Evolutionary conservation across 2,888 invertebrate genomes (phyloP), one percentile per base, ranked within the genome.

Genomic region (Palloptera scutellata): DNA sequence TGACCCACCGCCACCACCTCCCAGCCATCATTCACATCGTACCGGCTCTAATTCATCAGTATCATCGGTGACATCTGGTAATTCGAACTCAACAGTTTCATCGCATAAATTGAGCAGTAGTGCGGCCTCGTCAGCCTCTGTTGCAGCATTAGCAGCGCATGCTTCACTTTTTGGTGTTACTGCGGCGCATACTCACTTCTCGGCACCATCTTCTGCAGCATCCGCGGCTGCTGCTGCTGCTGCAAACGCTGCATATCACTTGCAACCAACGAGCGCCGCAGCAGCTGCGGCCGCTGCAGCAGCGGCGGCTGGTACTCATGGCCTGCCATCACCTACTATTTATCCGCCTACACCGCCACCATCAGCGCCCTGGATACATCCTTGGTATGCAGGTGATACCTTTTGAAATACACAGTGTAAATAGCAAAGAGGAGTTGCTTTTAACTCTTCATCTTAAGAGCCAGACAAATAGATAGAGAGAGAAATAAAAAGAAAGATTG

Each of bases 281-380:
- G 76, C 75, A 10, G 71, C 70, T 3, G 72, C 72, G 2, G 75
- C 73, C 10, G 77, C 70, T 1, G 69, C 75, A 2, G 78, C 76
- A 1, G 76, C 73, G 1, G 74, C 74, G 1, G 78, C 75, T 19
- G 81, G 81, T 19, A 73, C 79, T 0, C 84, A 84, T 71, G 85
- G 84, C 0, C 76, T 85, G 72, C 85, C 85, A 53, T 85, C 85
- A 61, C 86, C 85, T n/a, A 85, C 85, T 4, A 85, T 85, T 30
- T 85, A 84, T 79, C 86, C 85, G 69, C 85, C 85, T 60, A 85
- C 85, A 57, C 85, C 85, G 66, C 85, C 85, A 62, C 86, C 85
- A 60, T 84, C 85, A 53, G 81, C 85, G 1, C 84, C 85, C 5
- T 85, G 85, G 85, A 81, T 84, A 67, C 85, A 85, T 82, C 85